phyloP scores from a whole-genome alignment of 2,113 vertebrate species.

The Tachuris rubrigastra region DNA sequence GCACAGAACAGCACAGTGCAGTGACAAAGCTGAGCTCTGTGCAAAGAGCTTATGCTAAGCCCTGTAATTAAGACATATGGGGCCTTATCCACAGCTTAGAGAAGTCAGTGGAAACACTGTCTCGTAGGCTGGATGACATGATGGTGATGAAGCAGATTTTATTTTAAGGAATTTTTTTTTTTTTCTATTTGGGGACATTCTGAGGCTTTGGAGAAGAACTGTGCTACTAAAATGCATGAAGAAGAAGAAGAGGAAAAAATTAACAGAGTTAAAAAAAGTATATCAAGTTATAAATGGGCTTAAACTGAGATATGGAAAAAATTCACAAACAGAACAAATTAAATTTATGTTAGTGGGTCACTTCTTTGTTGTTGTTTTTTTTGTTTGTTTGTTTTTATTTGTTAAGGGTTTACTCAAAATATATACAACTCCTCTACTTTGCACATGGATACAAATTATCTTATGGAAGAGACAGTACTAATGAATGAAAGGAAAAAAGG shows the following conservation, averaged over 20 bases:
- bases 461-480: background rate
- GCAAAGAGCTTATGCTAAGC: slow-evolving; percentile 46
- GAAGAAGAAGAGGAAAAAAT: background rate
- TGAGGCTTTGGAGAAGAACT: background rate
- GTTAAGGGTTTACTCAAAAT: background rate
- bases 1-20: background rate
- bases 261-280: background rate
- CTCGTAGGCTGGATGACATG: slow-evolving; percentile 33
- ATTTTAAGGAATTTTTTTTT: slow-evolving; percentile 29
- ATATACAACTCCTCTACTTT: background rate
- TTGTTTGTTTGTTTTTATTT: no score
- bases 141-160: slow-evolving; percentile 53
- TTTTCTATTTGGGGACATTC: background rate
- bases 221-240: background rate
- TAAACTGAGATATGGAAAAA: background rate
- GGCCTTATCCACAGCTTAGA: slow-evolving; percentile 40
- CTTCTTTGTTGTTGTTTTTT: background rate
- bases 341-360: slow-evolving; percentile 3
- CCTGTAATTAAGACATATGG: slow-evolving; percentile 55
- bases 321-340: background rate
- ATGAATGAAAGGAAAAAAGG: background rate
- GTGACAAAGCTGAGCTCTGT: slow-evolving; percentile 10
- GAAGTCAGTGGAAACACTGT: slow-evolving; percentile 26
- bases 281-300: background rate
- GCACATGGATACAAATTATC: background rate